Evolutionary conservation across 2,888 invertebrate genomes (phyloP).

Genomic region (Cyclophora punctaria): DNA sequence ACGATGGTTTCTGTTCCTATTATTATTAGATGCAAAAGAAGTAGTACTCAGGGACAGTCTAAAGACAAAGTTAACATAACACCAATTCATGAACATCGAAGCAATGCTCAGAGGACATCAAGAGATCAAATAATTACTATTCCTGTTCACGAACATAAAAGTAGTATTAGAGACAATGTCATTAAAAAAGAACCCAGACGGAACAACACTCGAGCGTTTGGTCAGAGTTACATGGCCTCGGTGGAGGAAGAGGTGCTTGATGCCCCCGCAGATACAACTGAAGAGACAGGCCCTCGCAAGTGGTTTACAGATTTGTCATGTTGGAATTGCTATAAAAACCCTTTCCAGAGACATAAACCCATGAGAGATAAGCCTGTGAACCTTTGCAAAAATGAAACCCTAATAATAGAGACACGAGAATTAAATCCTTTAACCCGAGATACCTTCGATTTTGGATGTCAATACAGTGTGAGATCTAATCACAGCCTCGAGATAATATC

Average conservation of each 20-base stretch:
- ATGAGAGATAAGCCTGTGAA: not conserved
- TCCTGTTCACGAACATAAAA: no score
- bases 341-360: no score
- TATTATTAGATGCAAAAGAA: no score
- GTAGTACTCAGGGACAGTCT: no score
- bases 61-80: no score
- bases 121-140: no score
- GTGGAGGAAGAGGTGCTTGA: constrained; percentile 6
- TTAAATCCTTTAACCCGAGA: constrained; percentile 13
- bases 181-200: no score
- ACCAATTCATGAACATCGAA: no score
- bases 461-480: constrained; percentile 33
- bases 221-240: constrained; percentile 23
- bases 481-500: constrained; percentile 42
- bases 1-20: no score
- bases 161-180: no score
- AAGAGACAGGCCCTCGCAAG: constrained; percentile 13
- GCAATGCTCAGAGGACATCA: no score
- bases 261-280: constrained; percentile 8
- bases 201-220: constrained; percentile 18
- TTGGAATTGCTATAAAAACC: constrained; percentile 22
- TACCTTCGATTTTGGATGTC: constrained; percentile 34
- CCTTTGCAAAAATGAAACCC: not conserved
- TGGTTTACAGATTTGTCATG: constrained; percentile 24
- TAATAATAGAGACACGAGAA: constrained; percentile 12